Evolutionary conservation across 2,888 invertebrate species (phyloP), one percentile per base, ranked within the genome.

Genomic region (Mamestra brassicae): DNA sequence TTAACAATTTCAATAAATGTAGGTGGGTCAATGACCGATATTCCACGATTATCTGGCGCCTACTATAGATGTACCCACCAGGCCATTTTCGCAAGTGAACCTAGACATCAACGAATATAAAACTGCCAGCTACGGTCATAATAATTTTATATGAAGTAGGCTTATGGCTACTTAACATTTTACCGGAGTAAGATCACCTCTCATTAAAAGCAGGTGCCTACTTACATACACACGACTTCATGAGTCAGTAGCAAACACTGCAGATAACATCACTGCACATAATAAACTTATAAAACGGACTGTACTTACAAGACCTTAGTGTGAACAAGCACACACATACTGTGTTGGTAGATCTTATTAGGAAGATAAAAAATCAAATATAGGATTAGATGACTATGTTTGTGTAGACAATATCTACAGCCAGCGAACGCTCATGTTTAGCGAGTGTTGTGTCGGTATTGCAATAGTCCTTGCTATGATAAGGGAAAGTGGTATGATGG

Each of bases 201-300:
- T 78, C 63, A 60, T 50, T 55, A 80, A 64, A 65, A 61, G 42
- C 34, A 76, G 13, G 47, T n/a, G 61, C 36, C 8, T 34, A 70
- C 17, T 6, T 54, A 54, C n/a, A 5, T 76, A 54, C 38, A 26
- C 64, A 11, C 11, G 42, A 45, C 69, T 42, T 8, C 60, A 71
- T 83, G 84, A 69, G 62, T 83, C 84, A 83, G 74, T 60, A 34
- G 58, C 15, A 52, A 69, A 83, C 69, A 60, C 58, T 0, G 58
- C 38, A 74, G 74, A 83, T 81, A 66, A 64, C 36, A 68, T 61
- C 79, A 47, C 17, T 57, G 26, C 47, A 17, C 45, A 50, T 36
- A 60, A 79, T 57, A 45, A 52, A 55, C 57, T 52, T 63, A 11
- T 50, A 50, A 64, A 64, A 78, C 42, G 5, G 17, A 34, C 26